Conservation (phyloP, 2,888 invertebrate species). For the Nipponacmea schrenckii region DNA sequence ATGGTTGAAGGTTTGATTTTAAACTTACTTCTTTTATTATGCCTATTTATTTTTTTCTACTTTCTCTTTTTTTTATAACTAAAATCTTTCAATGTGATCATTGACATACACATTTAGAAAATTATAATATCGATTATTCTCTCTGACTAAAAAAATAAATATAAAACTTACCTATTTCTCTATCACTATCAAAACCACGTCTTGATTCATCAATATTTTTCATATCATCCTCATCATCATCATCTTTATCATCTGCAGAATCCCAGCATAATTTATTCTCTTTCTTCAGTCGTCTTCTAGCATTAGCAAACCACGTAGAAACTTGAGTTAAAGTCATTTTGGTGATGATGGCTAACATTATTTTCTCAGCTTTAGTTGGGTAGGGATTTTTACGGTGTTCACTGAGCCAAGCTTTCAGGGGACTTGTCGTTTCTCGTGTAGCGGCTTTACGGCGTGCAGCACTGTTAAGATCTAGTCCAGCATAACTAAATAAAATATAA, state of each 20-base stretch:
- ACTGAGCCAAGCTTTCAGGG: conserved; percentile 95
- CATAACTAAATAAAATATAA: conserved; percentile 35
- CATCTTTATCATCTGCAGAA: conserved; percentile 53
- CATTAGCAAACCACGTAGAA: conserved; percentile 97
- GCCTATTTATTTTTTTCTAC: no score
- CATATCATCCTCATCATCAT: conserved; percentile 41
- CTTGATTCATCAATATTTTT: conserved; percentile 54
- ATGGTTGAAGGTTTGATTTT: no score
- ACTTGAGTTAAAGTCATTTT: conserved; percentile 92
- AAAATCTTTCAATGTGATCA: no score
- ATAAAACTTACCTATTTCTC: not conserved
- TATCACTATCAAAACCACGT: not conserved
- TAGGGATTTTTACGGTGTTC: conserved; percentile 97
- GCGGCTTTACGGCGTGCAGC: conserved; percentile 92
- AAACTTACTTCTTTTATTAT: no score
- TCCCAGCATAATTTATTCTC: conserved; percentile 95
- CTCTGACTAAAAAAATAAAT: no score
- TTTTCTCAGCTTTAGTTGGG: conserved; percentile 96
- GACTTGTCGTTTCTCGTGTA: conserved; percentile 95
- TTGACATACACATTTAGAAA: no score
- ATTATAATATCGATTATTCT: no score
- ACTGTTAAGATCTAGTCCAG: conserved; percentile 78
- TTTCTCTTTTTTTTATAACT: no score
- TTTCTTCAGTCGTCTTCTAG: conserved; percentile 90
- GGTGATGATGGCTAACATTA: conserved; percentile 93